Base-by-base conservation (phyloP, 2,113 vertebrate genomes). In the Vireo altiloquus region DNA sequence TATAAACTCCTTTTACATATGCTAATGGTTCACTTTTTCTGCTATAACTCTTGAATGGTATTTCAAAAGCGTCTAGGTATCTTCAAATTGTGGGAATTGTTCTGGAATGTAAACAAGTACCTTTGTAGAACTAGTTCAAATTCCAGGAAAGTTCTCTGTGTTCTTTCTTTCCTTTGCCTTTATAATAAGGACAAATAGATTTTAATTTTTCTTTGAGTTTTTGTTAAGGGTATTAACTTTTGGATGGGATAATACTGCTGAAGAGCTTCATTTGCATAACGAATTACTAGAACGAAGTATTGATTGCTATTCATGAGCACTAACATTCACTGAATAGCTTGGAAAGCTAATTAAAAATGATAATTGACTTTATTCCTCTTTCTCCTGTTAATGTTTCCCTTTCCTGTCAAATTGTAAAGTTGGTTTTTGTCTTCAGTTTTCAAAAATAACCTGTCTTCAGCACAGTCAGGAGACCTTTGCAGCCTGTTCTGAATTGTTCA, bases 301-400 rank as follows among this genome's bases (percentile, higher is more conserved):
- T 70, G 74, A 91, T 86, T 93, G 79, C 77, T 95, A 61, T 89
- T 96, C 89, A 39, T 52, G 27, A 87, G 59, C 82, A 92, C 82
- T 52, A 95, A 31, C 42, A 70, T 92, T 80, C 39, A 53, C 72
- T 64, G 78, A 92, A 84, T 95, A 96, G 49, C 89, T 71, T 70
- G 82, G 89, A 91, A 82, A 94, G 85, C 94, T 94, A 94, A 97
- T 96, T 96, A 92, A 92, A 87, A 87, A 68, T 56, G 60, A n/a
- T 63, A 89, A 89, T 96, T 89, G 16, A 72, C 68, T 95, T 93
- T 92, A 74, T 94, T 89, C 25, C 14, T 50, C 33, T 60, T 88
- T 72, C 63, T 84, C 25, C 82, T 40, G 8, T 42, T 79, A 92
- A 53, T 63, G 35, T 90, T 92, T 88, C 63, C 89, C 61, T 95